phyloP scores from a whole-genome alignment of 2,888 invertebrate species.

The Pristionchus japonicus region DNA sequence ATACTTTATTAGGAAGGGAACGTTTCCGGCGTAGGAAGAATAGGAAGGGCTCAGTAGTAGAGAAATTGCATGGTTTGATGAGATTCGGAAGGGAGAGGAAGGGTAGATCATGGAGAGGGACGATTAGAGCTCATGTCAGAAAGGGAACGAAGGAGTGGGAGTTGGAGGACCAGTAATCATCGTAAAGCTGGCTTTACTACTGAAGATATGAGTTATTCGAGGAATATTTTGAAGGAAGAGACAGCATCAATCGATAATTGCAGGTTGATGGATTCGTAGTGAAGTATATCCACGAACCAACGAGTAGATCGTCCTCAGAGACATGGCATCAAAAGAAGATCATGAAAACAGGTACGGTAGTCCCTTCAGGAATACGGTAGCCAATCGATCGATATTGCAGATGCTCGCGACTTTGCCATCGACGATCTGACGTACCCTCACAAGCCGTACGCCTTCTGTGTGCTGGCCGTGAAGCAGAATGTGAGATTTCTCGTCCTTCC shows the following conservation, averaged over 20 bases:
- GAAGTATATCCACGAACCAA: constrained; percentile 74
- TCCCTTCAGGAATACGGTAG: neutral
- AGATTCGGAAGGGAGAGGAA: constrained; percentile 8
- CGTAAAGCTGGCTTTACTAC: constrained; percentile 3
- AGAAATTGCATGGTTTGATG: neutral
- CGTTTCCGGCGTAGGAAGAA: neutral
- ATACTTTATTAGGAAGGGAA: constrained; percentile 12
- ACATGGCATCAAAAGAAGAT: constrained; percentile 38
- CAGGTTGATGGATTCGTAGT: constrained; percentile 72
- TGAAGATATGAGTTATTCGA: constrained; percentile 32
- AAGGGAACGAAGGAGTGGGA: neutral
- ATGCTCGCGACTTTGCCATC: constrained; percentile 65
- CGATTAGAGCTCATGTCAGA: neutral
- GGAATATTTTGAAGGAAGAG: neutral
- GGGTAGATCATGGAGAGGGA: neutral
- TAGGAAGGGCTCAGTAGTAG: neutral
- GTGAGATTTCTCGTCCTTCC: constrained; percentile 57
- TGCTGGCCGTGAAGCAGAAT: constrained; percentile 71
- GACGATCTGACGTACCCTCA: constrained; percentile 60
- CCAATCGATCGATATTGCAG: constrained; percentile 41
- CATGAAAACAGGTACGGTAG: constrained; percentile 27
- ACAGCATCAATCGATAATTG: constrained; percentile 40
- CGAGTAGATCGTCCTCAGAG: constrained; percentile 55
- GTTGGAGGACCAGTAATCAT: neutral
- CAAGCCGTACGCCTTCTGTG: constrained; percentile 74